Evolutionary conservation across 1,140 invertebrate genomes (phyloP), one percentile per base, ranked within the genome.

Genomic region (Halotydeus destructor): DNA sequence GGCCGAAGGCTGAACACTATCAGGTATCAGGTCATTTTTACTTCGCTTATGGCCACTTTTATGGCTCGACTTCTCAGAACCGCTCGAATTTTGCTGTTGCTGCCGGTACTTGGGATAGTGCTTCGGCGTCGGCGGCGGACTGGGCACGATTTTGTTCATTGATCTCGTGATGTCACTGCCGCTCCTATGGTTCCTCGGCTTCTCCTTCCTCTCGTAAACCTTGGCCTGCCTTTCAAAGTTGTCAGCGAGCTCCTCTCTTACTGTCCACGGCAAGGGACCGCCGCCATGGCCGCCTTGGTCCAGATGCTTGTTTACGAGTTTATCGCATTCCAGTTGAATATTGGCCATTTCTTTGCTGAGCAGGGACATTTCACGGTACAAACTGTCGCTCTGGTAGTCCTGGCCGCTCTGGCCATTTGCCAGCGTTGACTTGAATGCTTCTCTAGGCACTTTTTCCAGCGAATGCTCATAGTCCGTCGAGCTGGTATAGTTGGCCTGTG

Each of bases 181-280:
- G 28, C 28, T n/a, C 9, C n/a, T 30, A 9, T 30, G 9, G 28
- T 30, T 30, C 9, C n/a, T 30, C 9, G 28, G 28, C 28, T 30
- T 30, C 49, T 73, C 75, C 2, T 71, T 73, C n/a, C n/a, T n/a
- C n/a, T n/a, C n/a, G n/a, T n/a, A n/a, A n/a, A 45, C 62, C 64
- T 35, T 75, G 76, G 2, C 74, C 76, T 1, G 75, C 78, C 49
- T 78, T 80, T 52, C 78, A 78, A 37, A 76, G 75, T 58, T 71
- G 75, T 21, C 74, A 74, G 18, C 70, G 72, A 45, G 74, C n/a
- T n/a, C n/a, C n/a, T n/a, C n/a, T n/a, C n/a, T n/a, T n/a, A n/a
- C n/a, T n/a, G n/a, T n/a, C n/a, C n/a, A n/a, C n/a, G n/a, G n/a
- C n/a, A n/a, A n/a, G n/a, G n/a, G n/a, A n/a, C n/a, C n/a, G n/a